phyloP scores from a whole-genome alignment of 2,888 invertebrate genomes.

The Thelaira solivaga region DNA sequence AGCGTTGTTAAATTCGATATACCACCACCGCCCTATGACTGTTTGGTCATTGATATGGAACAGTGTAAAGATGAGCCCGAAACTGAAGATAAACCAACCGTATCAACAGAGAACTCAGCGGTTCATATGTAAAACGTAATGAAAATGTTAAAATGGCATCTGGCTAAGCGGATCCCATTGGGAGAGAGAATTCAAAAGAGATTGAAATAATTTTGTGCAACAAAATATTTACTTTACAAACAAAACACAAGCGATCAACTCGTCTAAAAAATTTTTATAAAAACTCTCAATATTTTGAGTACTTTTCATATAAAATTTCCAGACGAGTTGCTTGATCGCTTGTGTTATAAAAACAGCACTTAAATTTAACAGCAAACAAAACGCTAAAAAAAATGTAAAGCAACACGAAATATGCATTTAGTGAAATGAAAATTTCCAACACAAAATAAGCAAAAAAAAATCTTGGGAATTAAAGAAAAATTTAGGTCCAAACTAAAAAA shows the following conservation, averaged over 20 bases:
- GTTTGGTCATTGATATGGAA: conserved; percentile 74
- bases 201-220: conserved; percentile 58
- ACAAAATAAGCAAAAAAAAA: too few species aligned
- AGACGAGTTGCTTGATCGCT: too few species aligned
- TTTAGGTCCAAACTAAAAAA: too few species aligned
- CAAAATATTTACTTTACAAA: conserved; percentile 51
- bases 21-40: conserved; percentile 77
- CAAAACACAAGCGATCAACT: background rate
- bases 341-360: too few species aligned
- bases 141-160: conserved; percentile 15
- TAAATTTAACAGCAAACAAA: too few species aligned
- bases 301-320: too few species aligned
- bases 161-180: conserved; percentile 25
- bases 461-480: too few species aligned
- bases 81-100: conserved; percentile 50
- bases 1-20: conserved; percentile 76
- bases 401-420: conserved; percentile 22
- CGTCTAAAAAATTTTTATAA: too few species aligned
- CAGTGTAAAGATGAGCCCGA: conserved; percentile 71
- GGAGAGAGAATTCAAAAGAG: conserved; percentile 61
- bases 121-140: conserved; percentile 69
- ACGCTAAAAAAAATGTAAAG: too few species aligned
- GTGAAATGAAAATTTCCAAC: too few species aligned
- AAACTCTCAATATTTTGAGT: too few species aligned
- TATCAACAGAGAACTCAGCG: conserved; percentile 57